phyloP scores from a whole-genome alignment of 2,888 invertebrate genomes.

The Congeria kusceri region DNA sequence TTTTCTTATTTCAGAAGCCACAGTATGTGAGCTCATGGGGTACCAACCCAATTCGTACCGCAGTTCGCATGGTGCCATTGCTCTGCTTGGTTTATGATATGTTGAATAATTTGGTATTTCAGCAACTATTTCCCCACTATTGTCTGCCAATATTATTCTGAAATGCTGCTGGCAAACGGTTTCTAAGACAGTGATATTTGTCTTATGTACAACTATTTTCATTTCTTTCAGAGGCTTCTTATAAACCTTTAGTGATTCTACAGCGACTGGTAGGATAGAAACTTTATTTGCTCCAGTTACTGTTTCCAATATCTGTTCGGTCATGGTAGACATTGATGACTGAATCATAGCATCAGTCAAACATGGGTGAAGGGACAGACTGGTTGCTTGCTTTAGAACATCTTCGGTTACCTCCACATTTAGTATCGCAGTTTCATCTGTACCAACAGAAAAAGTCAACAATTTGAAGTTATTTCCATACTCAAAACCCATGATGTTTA shows the following conservation, averaged over 20 bases:
- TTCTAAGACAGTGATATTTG: conserved; percentile 2
- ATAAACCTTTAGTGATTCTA: not conserved
- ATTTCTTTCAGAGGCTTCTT: conserved; percentile 1
- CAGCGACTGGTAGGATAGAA: conserved; percentile 4
- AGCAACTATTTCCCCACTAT: not conserved
- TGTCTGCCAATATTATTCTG: not conserved
- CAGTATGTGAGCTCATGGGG: no score
- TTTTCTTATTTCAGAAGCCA: no score
- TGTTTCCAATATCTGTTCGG: not conserved
- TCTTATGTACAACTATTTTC: not conserved
- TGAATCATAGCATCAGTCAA: conserved; percentile 22
- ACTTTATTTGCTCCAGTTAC: not conserved
- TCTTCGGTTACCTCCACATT: no score
- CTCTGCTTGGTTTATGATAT: not conserved
- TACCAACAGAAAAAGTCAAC: no score
- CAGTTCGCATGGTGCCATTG: conserved; percentile 1
- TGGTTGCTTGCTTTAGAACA: no score
- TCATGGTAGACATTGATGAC: conserved; percentile 11
- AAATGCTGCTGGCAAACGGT: not conserved
- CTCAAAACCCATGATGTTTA: conserved; percentile 31
- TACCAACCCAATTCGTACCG: not conserved
- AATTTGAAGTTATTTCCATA: conserved; percentile 43
- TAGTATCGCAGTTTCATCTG: no score
- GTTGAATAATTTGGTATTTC: conserved; percentile 3
- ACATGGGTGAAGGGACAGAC: conserved; percentile 21